Evolutionary conservation across 1,140 invertebrate species (phyloP).

Genomic region (Pseudomyrmex gracilis): DNA sequence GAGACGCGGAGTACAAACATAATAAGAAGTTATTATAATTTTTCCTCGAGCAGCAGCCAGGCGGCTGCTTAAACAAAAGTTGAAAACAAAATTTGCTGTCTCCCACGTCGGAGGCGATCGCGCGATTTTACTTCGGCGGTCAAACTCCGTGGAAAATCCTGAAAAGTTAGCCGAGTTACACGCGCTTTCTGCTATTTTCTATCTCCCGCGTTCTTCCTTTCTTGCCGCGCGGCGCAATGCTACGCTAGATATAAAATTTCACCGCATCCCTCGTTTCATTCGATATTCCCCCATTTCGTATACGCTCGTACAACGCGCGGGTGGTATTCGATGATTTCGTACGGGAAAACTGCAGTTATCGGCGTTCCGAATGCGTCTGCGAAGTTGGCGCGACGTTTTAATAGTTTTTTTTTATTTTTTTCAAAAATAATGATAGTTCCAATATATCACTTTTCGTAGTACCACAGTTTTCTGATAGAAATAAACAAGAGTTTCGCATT

Average conservation of each 20-base stretch:
- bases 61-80: conserved; percentile 30
- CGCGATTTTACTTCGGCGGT: conserved; percentile 42
- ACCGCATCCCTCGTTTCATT: conserved; percentile 41
- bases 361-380: conserved; percentile 1
- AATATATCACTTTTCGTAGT: too few species aligned
- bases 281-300: conserved; percentile 19
- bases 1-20: neutral
- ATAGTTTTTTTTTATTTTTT: too few species aligned
- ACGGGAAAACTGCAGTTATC: conserved; percentile 45
- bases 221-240: conserved; percentile 15
- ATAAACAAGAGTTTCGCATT: too few species aligned
- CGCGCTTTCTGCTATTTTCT: conserved; percentile 31
- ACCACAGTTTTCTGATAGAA: too few species aligned
- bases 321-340: conserved; percentile 43
- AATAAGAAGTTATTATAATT: conserved; percentile 32
- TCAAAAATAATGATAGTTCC: too few species aligned
- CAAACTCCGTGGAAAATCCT: conserved; percentile 37
- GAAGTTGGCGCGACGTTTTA: too few species aligned
- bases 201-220: neutral
- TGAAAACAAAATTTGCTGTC: conserved; percentile 11
- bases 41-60: neutral
- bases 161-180: conserved; percentile 53
- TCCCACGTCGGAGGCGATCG: neutral
- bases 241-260: conserved; percentile 45
- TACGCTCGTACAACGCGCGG: conserved; percentile 8